phyloP scores from a whole-genome alignment of 2,797 vertebrate species.

The Margarornis squamiger region DNA sequence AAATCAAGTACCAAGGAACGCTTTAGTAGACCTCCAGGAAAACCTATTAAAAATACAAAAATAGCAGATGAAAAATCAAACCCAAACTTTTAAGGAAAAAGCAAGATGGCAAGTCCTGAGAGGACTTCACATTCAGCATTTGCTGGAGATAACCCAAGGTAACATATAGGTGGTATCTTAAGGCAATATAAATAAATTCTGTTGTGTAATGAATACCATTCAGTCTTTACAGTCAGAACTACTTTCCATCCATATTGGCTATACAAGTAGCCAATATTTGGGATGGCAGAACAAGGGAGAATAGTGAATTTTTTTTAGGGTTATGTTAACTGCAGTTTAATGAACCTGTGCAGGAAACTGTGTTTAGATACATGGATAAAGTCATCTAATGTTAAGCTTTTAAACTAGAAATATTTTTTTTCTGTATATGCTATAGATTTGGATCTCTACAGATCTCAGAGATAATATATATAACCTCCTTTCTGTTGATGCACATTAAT shows the following conservation, averaged over 20 bases:
- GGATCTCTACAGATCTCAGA: no score
- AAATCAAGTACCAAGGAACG: neutral
- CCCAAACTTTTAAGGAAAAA: neutral
- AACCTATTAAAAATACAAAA: neutral
- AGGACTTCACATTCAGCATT: neutral
- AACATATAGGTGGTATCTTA: neutral
- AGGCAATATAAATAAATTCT: neutral
- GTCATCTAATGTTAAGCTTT: neutral
- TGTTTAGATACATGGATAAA: neutral
- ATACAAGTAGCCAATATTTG: neutral
- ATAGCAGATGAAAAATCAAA: neutral
- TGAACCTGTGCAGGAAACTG: neutral
- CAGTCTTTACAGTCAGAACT: neutral
- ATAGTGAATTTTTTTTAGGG: neutral
- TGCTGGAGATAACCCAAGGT: neutral
- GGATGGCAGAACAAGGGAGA: neutral
- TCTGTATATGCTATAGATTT: no score
- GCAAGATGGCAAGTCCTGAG: neutral
- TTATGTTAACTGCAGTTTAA: neutral
- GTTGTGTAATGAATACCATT: neutral
- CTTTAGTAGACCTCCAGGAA: neutral
- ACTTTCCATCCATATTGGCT: neutral
- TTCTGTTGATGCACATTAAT: neutral
- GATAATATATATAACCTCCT: neutral
- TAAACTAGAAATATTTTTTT: neutral